Evolutionary conservation across 2,797 vertebrate species (phyloP).

Genomic region (Alauda arvensis): DNA sequence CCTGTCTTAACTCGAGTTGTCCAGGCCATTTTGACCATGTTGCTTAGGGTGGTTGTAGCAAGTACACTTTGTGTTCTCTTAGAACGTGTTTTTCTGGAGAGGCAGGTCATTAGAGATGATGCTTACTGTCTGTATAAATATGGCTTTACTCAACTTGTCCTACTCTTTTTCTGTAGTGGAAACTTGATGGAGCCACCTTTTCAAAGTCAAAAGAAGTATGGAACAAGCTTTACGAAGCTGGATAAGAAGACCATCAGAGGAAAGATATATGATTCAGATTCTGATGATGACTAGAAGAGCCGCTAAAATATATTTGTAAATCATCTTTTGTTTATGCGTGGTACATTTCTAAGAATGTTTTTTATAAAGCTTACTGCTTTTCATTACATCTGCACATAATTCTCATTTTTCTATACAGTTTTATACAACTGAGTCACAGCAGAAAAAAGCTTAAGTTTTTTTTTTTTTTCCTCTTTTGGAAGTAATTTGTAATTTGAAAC

Average conservation of each 20-base stretch:
- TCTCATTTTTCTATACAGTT: slow-evolving; percentile 64
- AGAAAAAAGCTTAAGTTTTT: slow-evolving; percentile 47
- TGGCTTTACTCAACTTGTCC: not conserved
- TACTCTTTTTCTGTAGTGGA: slow-evolving; percentile 74
- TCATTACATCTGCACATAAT: slow-evolving; percentile 58
- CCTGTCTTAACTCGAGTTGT: not conserved
- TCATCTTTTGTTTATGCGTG: slow-evolving; percentile 67
- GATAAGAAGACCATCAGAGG: slow-evolving; percentile 96
- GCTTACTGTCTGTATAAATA: not conserved
- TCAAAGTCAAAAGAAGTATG: slow-evolving; percentile 78
- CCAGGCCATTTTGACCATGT: not conserved
- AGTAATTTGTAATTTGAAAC: slow-evolving; percentile 42
- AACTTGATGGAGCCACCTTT: slow-evolving; percentile 91
- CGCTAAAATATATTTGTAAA: slow-evolving; percentile 53
- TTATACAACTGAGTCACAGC: slow-evolving; percentile 59
- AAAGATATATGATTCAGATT: slow-evolving; percentile 88
- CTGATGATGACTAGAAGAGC: slow-evolving; percentile 85
- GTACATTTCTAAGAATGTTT: slow-evolving; percentile 69
- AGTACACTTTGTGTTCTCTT: not conserved
- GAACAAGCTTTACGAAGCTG: slow-evolving; percentile 87
- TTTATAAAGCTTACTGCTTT: slow-evolving; percentile 64
- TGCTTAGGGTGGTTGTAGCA: not conserved
- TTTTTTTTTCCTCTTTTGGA: slow-evolving; percentile 43
- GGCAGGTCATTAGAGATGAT: not conserved
- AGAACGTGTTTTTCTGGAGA: not conserved